These are phyloP conservation scores for Oreotragus oreotragus DNA, from an alignment of 2,113 vertebrate species.

Conservation along the genomic window DNA sequence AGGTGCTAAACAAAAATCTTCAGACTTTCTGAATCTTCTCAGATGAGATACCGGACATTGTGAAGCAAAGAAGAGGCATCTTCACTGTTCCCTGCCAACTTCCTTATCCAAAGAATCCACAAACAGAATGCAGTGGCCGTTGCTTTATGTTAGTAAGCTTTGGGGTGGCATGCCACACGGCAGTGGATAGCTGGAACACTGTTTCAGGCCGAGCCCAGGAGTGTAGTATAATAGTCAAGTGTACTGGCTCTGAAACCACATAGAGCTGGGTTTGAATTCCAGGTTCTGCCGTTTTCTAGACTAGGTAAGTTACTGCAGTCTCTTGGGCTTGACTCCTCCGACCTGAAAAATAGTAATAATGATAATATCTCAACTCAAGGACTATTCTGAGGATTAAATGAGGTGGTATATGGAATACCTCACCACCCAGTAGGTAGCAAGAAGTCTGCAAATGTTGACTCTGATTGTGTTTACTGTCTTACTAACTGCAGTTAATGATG, in stretches of 20 bases:
- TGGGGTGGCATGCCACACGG: no score
- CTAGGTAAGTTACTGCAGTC: neutral
- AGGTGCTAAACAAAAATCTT: neutral
- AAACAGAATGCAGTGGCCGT: neutral
- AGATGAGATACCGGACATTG: neutral
- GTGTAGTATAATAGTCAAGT: neutral
- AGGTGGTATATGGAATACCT: neutral
- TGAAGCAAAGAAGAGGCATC: neutral
- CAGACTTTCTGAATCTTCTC: neutral
- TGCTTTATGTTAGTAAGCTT: neutral
- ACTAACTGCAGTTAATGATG: neutral
- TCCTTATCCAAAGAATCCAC: neutral
- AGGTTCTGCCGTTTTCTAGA: neutral
- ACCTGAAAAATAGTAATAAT: neutral
- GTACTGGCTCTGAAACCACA: neutral
- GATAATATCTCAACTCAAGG: neutral
- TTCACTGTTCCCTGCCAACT: neutral
- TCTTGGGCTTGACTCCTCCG: neutral
- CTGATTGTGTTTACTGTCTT: neutral
- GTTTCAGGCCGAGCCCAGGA: no score
- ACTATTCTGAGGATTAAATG: neutral
- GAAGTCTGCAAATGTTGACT: neutral
- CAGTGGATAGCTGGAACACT: neutral
- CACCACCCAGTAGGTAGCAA: neutral
- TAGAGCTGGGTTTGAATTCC: neutral